phyloP scores from a whole-genome alignment of 2,888 invertebrate genomes.

The Sinopyrophorus schimmeli region DNA sequence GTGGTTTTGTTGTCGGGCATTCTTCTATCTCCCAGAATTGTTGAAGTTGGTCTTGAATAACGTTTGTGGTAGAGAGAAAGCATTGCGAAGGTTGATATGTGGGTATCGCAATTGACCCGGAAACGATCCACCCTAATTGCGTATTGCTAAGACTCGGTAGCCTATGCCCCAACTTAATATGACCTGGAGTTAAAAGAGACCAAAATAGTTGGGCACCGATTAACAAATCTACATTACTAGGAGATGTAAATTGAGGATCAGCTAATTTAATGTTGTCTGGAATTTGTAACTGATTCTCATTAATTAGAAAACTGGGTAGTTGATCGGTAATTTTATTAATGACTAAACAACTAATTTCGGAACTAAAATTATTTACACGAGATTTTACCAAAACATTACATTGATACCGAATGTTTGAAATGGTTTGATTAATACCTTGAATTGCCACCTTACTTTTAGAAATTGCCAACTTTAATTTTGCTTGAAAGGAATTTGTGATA shows the following conservation, averaged over 20 bases:
- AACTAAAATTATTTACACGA: conserved; percentile 1
- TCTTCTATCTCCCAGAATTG: background rate
- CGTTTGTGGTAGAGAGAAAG: too few relatives aligned
- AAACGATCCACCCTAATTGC: conserved; percentile 7
- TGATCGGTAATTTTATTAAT: conserved; percentile 12
- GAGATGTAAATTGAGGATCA: conserved; percentile 6
- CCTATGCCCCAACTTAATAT: conserved; percentile 1
- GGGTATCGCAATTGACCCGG: background rate
- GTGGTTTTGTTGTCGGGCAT: background rate
- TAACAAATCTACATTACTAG: conserved; percentile 3
- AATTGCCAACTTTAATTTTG: background rate
- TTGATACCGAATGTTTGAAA: conserved; percentile 3
- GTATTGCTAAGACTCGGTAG: conserved; percentile 7
- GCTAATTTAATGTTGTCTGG: conserved; percentile 7
- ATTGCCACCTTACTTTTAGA: background rate
- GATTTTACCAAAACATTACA: conserved; percentile 13
- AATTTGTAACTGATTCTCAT: background rate
- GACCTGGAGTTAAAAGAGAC: conserved; percentile 1
- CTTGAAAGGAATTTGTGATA: background rate
- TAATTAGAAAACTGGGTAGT: conserved; percentile 13
- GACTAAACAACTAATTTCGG: conserved; percentile 13
- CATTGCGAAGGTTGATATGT: too few relatives aligned
- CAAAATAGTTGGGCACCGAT: conserved; percentile 4
- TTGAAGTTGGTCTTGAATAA: too few relatives aligned
- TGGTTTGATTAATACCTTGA: background rate